phyloP scores from a whole-genome alignment of 2,113 vertebrate genomes.

The Peromyscus californicus region DNA sequence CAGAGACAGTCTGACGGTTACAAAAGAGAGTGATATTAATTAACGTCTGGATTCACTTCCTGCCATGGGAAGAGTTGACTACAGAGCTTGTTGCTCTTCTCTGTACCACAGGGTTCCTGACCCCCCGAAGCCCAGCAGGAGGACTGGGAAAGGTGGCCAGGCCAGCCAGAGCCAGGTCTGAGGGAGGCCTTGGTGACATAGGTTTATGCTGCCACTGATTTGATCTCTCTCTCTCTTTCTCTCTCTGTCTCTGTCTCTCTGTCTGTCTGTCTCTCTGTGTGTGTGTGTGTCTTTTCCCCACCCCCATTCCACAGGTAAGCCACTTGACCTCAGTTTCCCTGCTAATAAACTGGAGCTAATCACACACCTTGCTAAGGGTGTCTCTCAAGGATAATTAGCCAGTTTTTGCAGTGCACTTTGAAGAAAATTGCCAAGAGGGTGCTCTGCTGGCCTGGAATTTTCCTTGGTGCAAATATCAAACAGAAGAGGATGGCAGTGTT shows the following conservation, averaged over 20 bases:
- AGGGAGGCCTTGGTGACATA: background rate
- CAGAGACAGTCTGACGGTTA: background rate
- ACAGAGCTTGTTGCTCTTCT: background rate
- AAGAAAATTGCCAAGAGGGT: slow-evolving; percentile 76
- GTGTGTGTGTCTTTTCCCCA: too few species aligned
- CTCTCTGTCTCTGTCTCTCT: background rate
- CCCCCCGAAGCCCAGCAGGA: background rate
- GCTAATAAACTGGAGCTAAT: slow-evolving; percentile 73
- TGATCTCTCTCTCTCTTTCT: background rate
- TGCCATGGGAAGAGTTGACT: background rate
- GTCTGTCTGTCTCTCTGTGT: too few species aligned
- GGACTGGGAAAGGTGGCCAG: background rate
- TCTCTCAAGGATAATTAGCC: slow-evolving; percentile 75
- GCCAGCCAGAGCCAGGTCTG: background rate
- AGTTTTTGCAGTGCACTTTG: slow-evolving; percentile 70
- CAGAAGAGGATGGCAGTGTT: background rate
- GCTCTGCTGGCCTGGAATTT: slow-evolving; percentile 61
- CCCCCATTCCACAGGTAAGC: background rate
- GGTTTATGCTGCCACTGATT: background rate
- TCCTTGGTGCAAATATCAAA: slow-evolving; percentile 65
- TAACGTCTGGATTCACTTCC: background rate
- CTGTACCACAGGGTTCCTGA: background rate
- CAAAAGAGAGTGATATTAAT: background rate
- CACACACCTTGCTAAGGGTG: slow-evolving; percentile 12
- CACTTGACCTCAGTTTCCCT: slow-evolving; percentile 66